Base-by-base conservation (phyloP, 2,797 vertebrate species). In the Peromyscus nudipes region DNA sequence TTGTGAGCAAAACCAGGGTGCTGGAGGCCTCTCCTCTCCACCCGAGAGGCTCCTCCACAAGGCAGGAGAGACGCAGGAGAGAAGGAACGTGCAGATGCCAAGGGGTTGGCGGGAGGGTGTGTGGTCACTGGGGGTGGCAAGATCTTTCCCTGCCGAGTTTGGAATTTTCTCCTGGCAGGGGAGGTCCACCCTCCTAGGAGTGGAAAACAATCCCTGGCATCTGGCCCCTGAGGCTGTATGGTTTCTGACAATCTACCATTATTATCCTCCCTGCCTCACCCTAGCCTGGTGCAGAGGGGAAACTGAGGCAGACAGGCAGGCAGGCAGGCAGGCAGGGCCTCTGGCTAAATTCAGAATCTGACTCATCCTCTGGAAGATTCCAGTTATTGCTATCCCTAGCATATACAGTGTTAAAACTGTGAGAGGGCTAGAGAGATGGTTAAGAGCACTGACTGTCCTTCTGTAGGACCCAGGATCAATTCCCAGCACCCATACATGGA, bases 161-260 rank as follows among this genome's bases (percentile, higher is more conserved):
- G 97, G 97, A 97, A 97, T 97, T 97, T 96, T 96, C 97, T 97
- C 73, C 97, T 96, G 97, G 97, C 96, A 97, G 96, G 96, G 98
- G 95, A 79, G 94, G 80, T 95, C 94, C 91, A 85, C 89, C 95
- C 86, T 96, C 96, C 94, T 49, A 49, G 64, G 89, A 84, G 79
- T 79, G 92, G 92, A 96, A 95, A 97, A 97, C 96, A 97, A 96
- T 97, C 92, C 89, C 73, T 97, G 97, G 98, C 96, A 97, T 96
- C 86, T 95, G 96, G 94, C 91, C 92, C 93, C 96, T 0, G 34
- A 82, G 96, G 96, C 79, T 19, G 29, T 40, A 62, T 95, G 37
- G 49, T 14, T 91, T 94, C 82, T 83, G 85, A 98, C 97, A 97
- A 97, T 97, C 92, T 71, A 85, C 94, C 87, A 90, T 96, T 97